Evolutionary conservation across 2,888 invertebrate genomes (phyloP).

Genomic region (Campoplex nolae): DNA sequence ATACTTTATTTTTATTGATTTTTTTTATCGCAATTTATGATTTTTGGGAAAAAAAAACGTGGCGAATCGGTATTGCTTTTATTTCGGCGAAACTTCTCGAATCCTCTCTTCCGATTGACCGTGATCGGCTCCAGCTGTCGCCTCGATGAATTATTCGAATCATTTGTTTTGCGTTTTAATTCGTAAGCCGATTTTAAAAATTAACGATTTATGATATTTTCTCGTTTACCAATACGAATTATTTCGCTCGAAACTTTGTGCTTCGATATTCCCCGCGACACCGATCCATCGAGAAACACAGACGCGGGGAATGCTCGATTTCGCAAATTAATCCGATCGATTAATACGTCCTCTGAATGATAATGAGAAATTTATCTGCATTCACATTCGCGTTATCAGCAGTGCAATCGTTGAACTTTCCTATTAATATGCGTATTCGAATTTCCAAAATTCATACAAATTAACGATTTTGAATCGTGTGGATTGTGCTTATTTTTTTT

Average conservation of each 20-base stretch:
- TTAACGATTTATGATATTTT: not conserved
- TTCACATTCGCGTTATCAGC: slow-evolving; percentile 13
- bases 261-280: not conserved
- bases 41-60: no score
- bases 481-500: no score
- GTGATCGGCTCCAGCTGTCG: no score
- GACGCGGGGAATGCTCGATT: slow-evolving; percentile 48
- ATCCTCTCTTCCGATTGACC: no score
- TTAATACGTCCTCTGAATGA: slow-evolving; percentile 77
- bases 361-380: slow-evolving; percentile 46
- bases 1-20: not conserved
- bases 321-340: slow-evolving; percentile 79
- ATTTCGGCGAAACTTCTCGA: no score
- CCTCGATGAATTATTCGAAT: no score
- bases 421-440: not conserved
- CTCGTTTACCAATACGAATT: slow-evolving; percentile 25
- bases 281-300: not conserved
- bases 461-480: not conserved
- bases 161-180: slow-evolving; percentile 5
- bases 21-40: no score
- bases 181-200: not conserved
- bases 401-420: not conserved
- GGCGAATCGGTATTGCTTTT: no score
- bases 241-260: not conserved
- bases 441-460: not conserved